Evolutionary conservation across 1,140 invertebrate genomes (phyloP), one percentile per base, ranked within the genome.

Genomic region (Calliopsis andreniformis): DNA sequence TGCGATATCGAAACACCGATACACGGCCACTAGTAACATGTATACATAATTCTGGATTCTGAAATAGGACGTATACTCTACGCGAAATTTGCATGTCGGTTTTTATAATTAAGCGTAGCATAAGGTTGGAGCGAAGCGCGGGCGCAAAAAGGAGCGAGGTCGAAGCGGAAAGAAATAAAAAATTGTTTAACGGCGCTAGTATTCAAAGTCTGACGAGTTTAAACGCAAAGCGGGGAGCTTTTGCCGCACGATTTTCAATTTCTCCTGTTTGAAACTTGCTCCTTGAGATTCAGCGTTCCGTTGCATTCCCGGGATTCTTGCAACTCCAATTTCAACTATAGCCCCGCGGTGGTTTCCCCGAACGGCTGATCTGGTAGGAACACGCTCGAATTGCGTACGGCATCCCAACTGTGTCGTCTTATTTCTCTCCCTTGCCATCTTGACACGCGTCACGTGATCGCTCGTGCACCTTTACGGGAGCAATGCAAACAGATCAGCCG

Each of bases 251-350:
- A 64, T 73, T 56, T 73, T 73, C 62, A 45, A 73, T 73, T 56
- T 55, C 62, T 73, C 62, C 23, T 25, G 51, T 66, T 67, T n/a
- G 2, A 28, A 55, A 55, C 39, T 73, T 25, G 35, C 20, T 66
- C 51, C 62, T 73, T 43, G 61, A 66, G 49, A 66, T 66, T 56
- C 51, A 18, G 39, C 16, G 42, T 67, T 45, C 71, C 61, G 18
- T 53, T 8, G 62, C 62, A 73, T 56, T 73, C 39, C 16, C 71
- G 4, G 2, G 30, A 73, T 73, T 73, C 71, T 66, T 56, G 51
- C 20, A 56, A 35, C 39, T 67, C 39, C 39, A 73, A 56, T 73
- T 73, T 73, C 49, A 45, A 56, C 39, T 32, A 66, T 45, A 45
- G 20, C n/a, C 45, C 16, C 28, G 20, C 28, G 71, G 35, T 73